phyloP scores from a whole-genome alignment of 2,888 invertebrate species.

The Toxonevra muliebris region DNA sequence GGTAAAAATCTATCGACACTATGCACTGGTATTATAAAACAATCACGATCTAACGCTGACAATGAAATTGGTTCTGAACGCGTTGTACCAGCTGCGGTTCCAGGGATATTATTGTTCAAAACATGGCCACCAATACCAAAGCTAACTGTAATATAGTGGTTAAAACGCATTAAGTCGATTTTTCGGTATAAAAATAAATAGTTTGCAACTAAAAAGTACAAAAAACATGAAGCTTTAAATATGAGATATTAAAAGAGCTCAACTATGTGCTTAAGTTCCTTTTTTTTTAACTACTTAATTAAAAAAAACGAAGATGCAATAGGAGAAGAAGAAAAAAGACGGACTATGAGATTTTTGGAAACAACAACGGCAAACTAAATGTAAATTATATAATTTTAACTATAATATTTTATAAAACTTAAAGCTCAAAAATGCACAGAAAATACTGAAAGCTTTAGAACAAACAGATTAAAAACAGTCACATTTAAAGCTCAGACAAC shows the following conservation, averaged over 20 bases:
- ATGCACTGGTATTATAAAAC: slow-evolving; percentile 92
- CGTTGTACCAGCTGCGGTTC: slow-evolving; percentile 48
- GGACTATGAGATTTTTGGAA: slow-evolving; percentile 12
- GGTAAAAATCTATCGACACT: slow-evolving; percentile 88
- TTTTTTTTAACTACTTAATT: too few relatives aligned
- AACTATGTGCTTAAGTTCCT: too few relatives aligned
- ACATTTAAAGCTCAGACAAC: slow-evolving; percentile 1
- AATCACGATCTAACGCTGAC: slow-evolving; percentile 86
- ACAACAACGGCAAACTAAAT: slow-evolving; percentile 32
- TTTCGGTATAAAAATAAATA: too few relatives aligned
- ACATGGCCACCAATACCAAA: slow-evolving; percentile 51
- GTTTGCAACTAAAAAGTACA: too few relatives aligned
- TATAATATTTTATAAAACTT: not conserved
- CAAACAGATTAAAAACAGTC: not conserved
- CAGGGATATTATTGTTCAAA: slow-evolving; percentile 8
- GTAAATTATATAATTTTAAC: not conserved
- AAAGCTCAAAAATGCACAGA: not conserved
- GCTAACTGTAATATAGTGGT: slow-evolving; percentile 53
- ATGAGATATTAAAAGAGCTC: too few relatives aligned
- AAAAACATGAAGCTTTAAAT: too few relatives aligned
- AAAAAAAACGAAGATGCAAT: too few relatives aligned
- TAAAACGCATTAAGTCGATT: too few relatives aligned
- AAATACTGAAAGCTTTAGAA: slow-evolving; percentile 34
- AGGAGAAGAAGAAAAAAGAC: too few relatives aligned
- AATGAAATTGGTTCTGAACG: slow-evolving; percentile 77